These are phyloP conservation scores for Marasmarcha lunaedactyla DNA, from an alignment of 2,888 invertebrate genomes.

Conservation along the genomic window DNA sequence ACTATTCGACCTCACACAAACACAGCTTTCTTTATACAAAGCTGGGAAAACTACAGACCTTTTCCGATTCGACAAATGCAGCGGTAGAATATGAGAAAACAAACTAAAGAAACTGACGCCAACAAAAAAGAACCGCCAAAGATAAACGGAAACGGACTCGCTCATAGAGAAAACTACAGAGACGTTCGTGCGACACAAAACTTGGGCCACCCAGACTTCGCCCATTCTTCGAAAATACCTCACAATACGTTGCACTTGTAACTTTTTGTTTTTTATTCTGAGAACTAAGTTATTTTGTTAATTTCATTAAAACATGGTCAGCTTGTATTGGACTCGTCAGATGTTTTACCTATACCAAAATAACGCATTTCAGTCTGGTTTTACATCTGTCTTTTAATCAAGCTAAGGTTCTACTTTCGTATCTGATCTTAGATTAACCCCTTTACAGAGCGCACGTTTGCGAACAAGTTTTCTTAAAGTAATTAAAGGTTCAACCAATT, in stretches of 20 bases:
- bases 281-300: conserved; percentile 13
- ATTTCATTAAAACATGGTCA: too few relatives aligned
- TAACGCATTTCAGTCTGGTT: too few relatives aligned
- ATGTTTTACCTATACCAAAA: too few relatives aligned
- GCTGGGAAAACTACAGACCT: neutral
- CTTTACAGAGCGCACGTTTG: conserved; percentile 39
- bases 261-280: conserved; percentile 22
- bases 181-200: conserved; percentile 50
- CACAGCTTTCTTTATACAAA: too few relatives aligned
- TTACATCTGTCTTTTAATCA: conserved; percentile 32
- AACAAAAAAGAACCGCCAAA: conserved; percentile 55
- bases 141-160: conserved; percentile 62
- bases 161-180: conserved; percentile 58
- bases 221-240: conserved; percentile 33
- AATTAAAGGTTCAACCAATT: conserved; percentile 54
- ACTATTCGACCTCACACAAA: too few relatives aligned
- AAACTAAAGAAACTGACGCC: conserved; percentile 47
- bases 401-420: conserved; percentile 49
- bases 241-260: too few relatives aligned
- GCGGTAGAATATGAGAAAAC: conserved; percentile 47
- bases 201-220: conserved; percentile 40
- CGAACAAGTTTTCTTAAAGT: conserved; percentile 48
- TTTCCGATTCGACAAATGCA: conserved; percentile 36
- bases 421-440: conserved; percentile 42
- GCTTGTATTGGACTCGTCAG: too few relatives aligned